Percentiles rank a stretch among this genome's conserved stretches.
These are phyloP conservation scores for Apostichopus japonicus DNA, from an alignment of 35 echinoderm and acorn worm genomes.

Conservation along the genomic window DNA sequence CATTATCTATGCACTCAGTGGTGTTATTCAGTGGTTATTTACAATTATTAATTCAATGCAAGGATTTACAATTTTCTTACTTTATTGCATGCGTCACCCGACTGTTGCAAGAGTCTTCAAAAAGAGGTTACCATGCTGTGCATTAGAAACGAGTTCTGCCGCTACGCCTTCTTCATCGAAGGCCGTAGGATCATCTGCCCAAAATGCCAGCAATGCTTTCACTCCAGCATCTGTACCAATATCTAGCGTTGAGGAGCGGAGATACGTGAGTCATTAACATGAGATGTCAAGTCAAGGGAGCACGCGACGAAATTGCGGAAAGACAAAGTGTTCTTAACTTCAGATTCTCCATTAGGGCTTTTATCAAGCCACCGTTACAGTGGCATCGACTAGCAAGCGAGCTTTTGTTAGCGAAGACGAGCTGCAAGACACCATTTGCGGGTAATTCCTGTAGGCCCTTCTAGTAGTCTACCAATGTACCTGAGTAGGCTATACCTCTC, in stretches of 20 bases:
- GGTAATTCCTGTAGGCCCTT: too few relatives aligned
- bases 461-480: too few relatives aligned
- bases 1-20: conserved; percentile 12
- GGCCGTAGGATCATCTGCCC: neutral
- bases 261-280: neutral
- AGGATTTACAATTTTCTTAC: conserved; percentile 37
- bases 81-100: conserved; percentile 46
- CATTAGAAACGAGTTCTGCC: neutral
- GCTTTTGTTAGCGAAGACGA: too few relatives aligned
- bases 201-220: neutral
- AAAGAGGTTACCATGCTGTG: conserved; percentile 21
- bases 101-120: neutral
- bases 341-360: too few relatives aligned
- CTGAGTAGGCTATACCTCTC: too few relatives aligned
- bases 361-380: too few relatives aligned
- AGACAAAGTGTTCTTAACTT: too few relatives aligned
- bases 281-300: too few relatives aligned
- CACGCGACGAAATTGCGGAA: too few relatives aligned
- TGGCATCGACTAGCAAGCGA: too few relatives aligned
- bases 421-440: too few relatives aligned
- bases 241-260: conserved; percentile 13
- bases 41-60: conserved; percentile 45
- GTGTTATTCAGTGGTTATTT: conserved; percentile 30
- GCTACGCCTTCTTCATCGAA: neutral
- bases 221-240: conserved; percentile 19